These are phyloP conservation scores for Urocynchramus pylzowi DNA, from an alignment of 2,113 vertebrate species.

Conservation along the genomic window DNA sequence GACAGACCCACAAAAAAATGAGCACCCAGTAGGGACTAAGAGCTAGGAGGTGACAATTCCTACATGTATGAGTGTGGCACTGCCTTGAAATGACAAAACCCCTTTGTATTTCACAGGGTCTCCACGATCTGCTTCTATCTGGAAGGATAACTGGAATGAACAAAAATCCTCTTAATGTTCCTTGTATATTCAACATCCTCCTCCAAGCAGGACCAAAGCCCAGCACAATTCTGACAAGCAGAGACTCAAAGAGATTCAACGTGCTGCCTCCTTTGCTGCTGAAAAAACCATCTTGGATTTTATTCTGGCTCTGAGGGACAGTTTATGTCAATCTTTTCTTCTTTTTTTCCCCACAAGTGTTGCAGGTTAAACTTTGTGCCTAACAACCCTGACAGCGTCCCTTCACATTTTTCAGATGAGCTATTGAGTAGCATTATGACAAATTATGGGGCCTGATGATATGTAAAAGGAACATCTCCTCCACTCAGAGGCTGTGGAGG, in stretches of 20 bases:
- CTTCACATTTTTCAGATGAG: slow-evolving; percentile 3
- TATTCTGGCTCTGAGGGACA: slow-evolving; percentile 8
- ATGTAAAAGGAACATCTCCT: slow-evolving; percentile 28
- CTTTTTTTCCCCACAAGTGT: background rate
- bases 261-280: background rate
- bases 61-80: background rate
- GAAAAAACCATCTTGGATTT: slow-evolving; percentile 7
- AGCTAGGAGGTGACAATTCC: background rate
- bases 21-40: background rate
- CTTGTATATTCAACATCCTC: background rate
- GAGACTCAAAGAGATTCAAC: background rate
- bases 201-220: slow-evolving; percentile 3
- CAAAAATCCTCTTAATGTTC: background rate
- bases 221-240: background rate
- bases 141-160: background rate
- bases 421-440: slow-evolving; percentile 30
- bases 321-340: slow-evolving; percentile 16
- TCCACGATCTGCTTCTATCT: background rate
- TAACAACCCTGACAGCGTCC: background rate
- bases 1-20: background rate
- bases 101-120: background rate
- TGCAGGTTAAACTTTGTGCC: slow-evolving; percentile 15
- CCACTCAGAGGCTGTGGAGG: background rate
- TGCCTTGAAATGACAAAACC: slow-evolving; percentile 9
- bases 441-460: slow-evolving; percentile 36